Evolutionary conservation across 2,888 invertebrate genomes (phyloP), one percentile per base, ranked within the genome.

Genomic region (Rugalucina vietnamica): DNA sequence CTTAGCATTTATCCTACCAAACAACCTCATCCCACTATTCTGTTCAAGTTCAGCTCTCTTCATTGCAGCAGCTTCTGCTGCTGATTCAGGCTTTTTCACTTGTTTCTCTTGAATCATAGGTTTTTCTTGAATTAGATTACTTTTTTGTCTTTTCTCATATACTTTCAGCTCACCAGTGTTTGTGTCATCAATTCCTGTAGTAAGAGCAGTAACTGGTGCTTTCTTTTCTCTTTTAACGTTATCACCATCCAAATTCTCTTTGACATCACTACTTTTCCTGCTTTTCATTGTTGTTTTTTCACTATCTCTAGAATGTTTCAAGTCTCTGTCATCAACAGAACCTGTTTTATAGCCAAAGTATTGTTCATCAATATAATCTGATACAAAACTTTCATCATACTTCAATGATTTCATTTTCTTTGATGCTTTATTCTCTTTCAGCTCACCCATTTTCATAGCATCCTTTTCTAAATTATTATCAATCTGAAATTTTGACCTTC

Each of bases 11-110:
- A 75, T 54, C 84, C 82, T 49, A 50, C 79, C 89, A 85, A 82
- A 37, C 60, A 85, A 71, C 75, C 76, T 76, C 43, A 21, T 60
- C 27, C 57, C 69, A 29, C 69, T 81, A 50, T 79, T 72, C 24
- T 49, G n/a, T 21, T 87, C 76, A 50, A 81, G 39, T 73, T 90
- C 84, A 72, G 65, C 72, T 72, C 92, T 87, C 21, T 92, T 76
- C 57, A 91, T 84, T 84, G 90, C 90, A 8, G 90, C 91, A 36
- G 84, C 80, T 60, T 91, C 91, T 84, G 89, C 90, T 4, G 91
- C 92, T 36, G 90, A 65, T 36, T 72, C 39, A 18, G 72, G 37
- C 27, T 72, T 72, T 24, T 60, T n/a, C n/a, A n/a, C n/a, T n/a
- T n/a, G 24, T 4, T 27, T 24, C 1, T 27, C 60, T 29, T 65